phyloP scores from a whole-genome alignment of 2,113 vertebrate genomes.

The Actinemys pallida region DNA sequence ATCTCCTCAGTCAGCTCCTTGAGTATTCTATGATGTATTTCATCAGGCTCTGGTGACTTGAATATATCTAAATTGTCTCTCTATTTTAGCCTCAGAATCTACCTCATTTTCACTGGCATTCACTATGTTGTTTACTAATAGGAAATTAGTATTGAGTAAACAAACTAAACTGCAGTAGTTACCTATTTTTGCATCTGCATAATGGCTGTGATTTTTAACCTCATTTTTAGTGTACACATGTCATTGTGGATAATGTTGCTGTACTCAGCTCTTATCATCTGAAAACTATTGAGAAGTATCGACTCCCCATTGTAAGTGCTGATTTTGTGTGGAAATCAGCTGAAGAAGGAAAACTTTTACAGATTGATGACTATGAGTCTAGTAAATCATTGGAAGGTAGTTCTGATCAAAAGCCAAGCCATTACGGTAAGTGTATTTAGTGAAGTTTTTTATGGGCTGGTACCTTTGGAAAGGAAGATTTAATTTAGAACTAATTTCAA shows the following conservation, averaged over 20 bases:
- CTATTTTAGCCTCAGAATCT: no score
- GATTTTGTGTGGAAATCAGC: conserved; percentile 84
- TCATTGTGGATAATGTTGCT: conserved; percentile 78
- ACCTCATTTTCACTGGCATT: neutral
- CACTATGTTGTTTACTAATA: neutral
- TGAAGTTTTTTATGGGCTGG: neutral
- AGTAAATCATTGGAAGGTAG: neutral
- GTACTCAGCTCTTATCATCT: conserved; percentile 78
- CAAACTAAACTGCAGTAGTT: neutral
- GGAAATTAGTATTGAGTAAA: neutral
- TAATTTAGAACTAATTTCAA: neutral
- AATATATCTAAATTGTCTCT: no score
- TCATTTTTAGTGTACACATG: conserved; percentile 83
- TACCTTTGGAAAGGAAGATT: neutral
- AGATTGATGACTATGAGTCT: conserved; percentile 22
- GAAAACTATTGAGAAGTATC: conserved; percentile 76
- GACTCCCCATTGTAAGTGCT: conserved; percentile 76
- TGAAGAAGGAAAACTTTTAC: conserved; percentile 76
- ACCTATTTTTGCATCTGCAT: neutral
- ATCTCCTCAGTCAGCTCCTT: no score
- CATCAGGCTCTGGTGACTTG: no score
- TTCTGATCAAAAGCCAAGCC: neutral
- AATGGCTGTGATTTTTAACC: neutral
- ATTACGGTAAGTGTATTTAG: conserved; percentile 33
- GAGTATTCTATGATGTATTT: no score